Evolutionary conservation across 2,797 vertebrate genomes (phyloP).

Genomic region (Protonibea diacanthus): DNA sequence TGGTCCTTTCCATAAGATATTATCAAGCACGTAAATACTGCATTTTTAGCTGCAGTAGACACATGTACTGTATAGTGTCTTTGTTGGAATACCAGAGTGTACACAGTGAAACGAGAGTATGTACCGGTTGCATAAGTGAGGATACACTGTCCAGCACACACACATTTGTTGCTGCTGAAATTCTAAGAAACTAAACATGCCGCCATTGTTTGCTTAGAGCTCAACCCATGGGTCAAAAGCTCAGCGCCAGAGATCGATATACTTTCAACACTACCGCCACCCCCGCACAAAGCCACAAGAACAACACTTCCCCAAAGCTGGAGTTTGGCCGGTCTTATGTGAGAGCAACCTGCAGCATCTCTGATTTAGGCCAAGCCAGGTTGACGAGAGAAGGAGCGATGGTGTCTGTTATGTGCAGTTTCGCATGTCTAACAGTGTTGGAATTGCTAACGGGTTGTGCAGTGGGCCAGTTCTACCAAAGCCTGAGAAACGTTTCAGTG

Average conservation of each 20-base stretch:
- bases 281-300: constrained; percentile 46
- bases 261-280: constrained; percentile 72
- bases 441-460: constrained; percentile 12
- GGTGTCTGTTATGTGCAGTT: constrained; percentile 8
- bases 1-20: neutral
- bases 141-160: constrained; percentile 25
- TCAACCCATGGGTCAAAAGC: constrained; percentile 75
- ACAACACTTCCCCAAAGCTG: constrained; percentile 55
- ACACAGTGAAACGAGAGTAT: constrained; percentile 3
- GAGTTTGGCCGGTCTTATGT: constrained; percentile 54
- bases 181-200: constrained; percentile 68
- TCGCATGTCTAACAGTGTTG: constrained; percentile 5
- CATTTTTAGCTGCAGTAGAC: neutral
- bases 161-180: constrained; percentile 23
- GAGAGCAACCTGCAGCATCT: constrained; percentile 25
- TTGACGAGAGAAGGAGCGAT: constrained; percentile 22
- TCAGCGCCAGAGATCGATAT: constrained; percentile 72
- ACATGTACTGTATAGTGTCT: neutral
- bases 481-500: constrained; percentile 12
- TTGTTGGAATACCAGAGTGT: neutral
- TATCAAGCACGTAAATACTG: constrained; percentile 10
- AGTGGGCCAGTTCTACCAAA: neutral
- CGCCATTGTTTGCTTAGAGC: constrained; percentile 73
- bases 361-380: constrained; percentile 30
- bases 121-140: constrained; percentile 50